These are phyloP conservation scores for Triplophysa siluroides DNA, from an alignment of 2,113 vertebrate species.

Conservation along the genomic window DNA sequence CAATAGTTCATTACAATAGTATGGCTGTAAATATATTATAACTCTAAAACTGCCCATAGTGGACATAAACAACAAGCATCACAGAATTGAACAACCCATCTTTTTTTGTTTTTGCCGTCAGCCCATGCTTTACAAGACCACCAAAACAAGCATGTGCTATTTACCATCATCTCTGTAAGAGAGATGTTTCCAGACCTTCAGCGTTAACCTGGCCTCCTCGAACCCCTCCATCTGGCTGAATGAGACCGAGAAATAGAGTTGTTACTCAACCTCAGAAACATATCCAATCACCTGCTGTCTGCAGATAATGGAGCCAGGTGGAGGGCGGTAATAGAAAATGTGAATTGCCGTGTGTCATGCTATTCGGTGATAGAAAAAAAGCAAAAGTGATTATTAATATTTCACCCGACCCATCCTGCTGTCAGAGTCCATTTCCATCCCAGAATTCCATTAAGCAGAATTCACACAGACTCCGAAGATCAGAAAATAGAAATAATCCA, in stretches of 20 bases:
- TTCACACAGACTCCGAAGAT: slow-evolving; percentile 32
- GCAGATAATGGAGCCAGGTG: slow-evolving; percentile 59
- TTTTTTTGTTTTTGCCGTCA: slow-evolving; percentile 19
- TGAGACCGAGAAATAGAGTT: slow-evolving; percentile 37
- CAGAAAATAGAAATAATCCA: slow-evolving; percentile 43
- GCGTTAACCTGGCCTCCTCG: slow-evolving; percentile 21
- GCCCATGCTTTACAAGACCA: slow-evolving; percentile 21
- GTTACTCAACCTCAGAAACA: slow-evolving; percentile 52
- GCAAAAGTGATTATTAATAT: slow-evolving; percentile 59
- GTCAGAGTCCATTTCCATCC: slow-evolving; percentile 59
- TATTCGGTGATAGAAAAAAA: slow-evolving; percentile 41
- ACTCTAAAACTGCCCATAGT: slow-evolving; percentile 16
- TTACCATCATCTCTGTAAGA: slow-evolving; percentile 34
- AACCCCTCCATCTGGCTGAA: slow-evolving; percentile 36
- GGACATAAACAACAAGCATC: slow-evolving; percentile 17
- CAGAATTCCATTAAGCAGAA: slow-evolving; percentile 54
- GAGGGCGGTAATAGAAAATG: slow-evolving; percentile 58
- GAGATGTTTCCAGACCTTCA: slow-evolving; percentile 41
- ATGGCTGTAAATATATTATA: slow-evolving; percentile 4
- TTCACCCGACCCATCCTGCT: slow-evolving; percentile 48
- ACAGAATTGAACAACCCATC: slow-evolving; percentile 41
- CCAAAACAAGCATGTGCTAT: slow-evolving; percentile 35
- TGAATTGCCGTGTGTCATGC: slow-evolving; percentile 48
- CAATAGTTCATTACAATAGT: background rate
- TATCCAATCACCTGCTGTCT: slow-evolving; percentile 55